Percentiles rank a stretch among this genome's conserved stretches.
phyloP scores from a whole-genome alignment of 2,888 invertebrate genomes.

The Entomobrya multifasciata region DNA sequence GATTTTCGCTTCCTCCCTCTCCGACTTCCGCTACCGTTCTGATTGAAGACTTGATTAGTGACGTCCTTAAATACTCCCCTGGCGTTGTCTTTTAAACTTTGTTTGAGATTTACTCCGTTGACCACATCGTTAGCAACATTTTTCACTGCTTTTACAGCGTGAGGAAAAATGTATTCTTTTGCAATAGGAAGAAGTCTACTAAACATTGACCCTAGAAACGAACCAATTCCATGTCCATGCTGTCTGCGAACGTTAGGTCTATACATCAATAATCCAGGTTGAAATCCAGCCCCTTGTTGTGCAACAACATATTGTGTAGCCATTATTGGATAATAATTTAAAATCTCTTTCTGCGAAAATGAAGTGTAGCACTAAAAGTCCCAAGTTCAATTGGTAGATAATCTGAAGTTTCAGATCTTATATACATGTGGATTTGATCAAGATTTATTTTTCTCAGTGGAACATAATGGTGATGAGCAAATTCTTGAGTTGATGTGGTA shows the following conservation, averaged over 20 bases:
- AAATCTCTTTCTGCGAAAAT: constrained; percentile 17
- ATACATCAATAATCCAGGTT: constrained; percentile 15
- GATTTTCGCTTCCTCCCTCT: background rate
- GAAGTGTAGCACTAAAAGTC: constrained; percentile 35
- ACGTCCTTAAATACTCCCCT: background rate
- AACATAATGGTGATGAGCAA: constrained; percentile 39
- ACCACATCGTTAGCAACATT: background rate
- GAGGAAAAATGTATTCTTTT: background rate
- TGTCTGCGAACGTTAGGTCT: constrained; percentile 14
- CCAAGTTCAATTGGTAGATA: constrained; percentile 45
- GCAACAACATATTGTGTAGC: too few relatives aligned
- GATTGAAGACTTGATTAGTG: background rate
- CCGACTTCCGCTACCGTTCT: background rate
- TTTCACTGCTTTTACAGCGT: background rate
- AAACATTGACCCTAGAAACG: constrained; percentile 16
- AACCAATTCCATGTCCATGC: constrained; percentile 48
- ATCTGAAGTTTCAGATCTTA: constrained; percentile 42
- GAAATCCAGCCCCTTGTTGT: too few relatives aligned
- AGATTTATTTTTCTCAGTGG: background rate
- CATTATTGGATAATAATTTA: background rate
- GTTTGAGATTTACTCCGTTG: background rate
- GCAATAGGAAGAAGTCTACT: background rate
- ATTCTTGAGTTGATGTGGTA: background rate
- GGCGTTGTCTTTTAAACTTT: constrained; percentile 8
- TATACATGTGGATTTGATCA: constrained; percentile 37